Conservation (phyloP, 2,888 invertebrate species). For the Synanthedon vespiformis region DNA sequence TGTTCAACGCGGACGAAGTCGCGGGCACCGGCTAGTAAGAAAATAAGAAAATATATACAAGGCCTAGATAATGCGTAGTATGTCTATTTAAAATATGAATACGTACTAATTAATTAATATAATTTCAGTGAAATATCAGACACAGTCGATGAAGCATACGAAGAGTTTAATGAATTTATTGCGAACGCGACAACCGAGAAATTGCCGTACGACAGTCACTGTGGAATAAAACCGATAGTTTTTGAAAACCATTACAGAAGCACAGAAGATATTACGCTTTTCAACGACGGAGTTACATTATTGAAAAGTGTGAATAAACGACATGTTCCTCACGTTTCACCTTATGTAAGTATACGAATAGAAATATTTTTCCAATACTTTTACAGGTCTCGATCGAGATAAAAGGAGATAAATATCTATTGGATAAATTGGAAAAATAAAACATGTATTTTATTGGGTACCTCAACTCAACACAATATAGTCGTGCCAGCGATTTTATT, state of each 20-base stretch:
- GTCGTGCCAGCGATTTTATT: too few species aligned
- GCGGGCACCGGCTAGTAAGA: too few species aligned
- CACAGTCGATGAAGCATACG: slow-evolving; percentile 11
- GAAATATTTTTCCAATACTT: too few species aligned
- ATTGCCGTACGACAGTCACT: slow-evolving; percentile 51
- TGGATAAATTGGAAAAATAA: too few species aligned
- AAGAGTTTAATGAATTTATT: slow-evolving; percentile 29
- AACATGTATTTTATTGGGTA: too few species aligned
- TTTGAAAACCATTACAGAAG: slow-evolving; percentile 26
- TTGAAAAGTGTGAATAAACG: slow-evolving; percentile 27
- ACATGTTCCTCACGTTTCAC: slow-evolving; percentile 50
- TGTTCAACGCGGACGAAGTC: too few species aligned
- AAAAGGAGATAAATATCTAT: too few species aligned
- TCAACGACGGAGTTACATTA: slow-evolving; percentile 20
- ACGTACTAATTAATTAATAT: not conserved
- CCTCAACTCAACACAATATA: too few species aligned
- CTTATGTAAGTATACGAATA: slow-evolving; percentile 41
- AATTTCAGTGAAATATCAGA: slow-evolving; percentile 30
- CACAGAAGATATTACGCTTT: slow-evolving; percentile 9
- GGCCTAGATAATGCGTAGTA: too few species aligned
- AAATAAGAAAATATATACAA: too few species aligned
- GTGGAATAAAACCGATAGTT: slow-evolving; percentile 37
- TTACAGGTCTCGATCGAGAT: too few species aligned
- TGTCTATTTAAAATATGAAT: too few species aligned
- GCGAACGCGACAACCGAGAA: slow-evolving; percentile 15